phyloP scores from a whole-genome alignment of 1,140 invertebrate species.

The Leptoteleia sp. region DNA sequence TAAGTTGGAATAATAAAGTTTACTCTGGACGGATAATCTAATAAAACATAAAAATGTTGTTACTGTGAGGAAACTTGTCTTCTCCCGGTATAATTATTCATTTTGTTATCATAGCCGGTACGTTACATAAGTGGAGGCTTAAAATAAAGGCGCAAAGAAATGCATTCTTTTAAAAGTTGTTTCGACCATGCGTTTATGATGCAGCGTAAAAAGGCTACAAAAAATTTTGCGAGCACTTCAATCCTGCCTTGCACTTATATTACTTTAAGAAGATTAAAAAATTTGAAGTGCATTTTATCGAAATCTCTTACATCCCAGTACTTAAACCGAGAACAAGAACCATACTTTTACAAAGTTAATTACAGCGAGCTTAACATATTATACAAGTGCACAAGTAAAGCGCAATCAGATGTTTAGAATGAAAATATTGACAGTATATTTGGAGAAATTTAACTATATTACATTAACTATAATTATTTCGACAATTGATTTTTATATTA shows the following conservation, averaged over 20 bases:
- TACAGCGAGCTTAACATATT: slow-evolving; percentile 28
- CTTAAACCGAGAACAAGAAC: slow-evolving; percentile 3
- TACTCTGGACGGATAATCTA: no score
- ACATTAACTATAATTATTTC: no score
- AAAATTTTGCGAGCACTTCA: slow-evolving; percentile 23
- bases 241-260: background rate
- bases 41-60: no score
- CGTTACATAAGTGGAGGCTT: slow-evolving; percentile 44
- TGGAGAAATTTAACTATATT: no score
- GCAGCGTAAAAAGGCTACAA: slow-evolving; percentile 26
- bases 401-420: no score
- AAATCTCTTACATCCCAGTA: slow-evolving; percentile 12
- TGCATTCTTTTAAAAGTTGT: slow-evolving; percentile 33
- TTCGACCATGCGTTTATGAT: slow-evolving; percentile 27
- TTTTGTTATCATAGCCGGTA: slow-evolving; percentile 41
- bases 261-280: slow-evolving; percentile 39
- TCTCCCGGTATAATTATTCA: slow-evolving; percentile 24
- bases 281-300: slow-evolving; percentile 18
- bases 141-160: slow-evolving; percentile 43
- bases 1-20: no score
- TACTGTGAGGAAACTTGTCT: no score
- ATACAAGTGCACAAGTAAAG: slow-evolving; percentile 18
- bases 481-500: no score
- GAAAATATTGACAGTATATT: no score
- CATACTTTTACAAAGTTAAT: slow-evolving; percentile 25